phyloP scores from a whole-genome alignment of 2,797 vertebrate species.

The Macropus fuliginosus region DNA sequence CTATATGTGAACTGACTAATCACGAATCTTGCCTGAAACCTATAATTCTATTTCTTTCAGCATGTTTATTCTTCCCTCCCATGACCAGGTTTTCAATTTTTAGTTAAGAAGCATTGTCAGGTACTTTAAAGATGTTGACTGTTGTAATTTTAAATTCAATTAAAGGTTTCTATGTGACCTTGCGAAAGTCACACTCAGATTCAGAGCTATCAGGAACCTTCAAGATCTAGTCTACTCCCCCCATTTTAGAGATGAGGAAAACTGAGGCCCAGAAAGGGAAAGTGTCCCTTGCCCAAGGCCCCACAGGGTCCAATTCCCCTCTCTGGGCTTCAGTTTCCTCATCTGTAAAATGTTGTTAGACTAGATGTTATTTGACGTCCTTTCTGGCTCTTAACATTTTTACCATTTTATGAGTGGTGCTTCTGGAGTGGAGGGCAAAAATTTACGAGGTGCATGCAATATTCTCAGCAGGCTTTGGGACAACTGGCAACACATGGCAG shows the following conservation, averaged over 20 bases:
- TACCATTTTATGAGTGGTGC: constrained; percentile 4
- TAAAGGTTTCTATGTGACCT: background rate
- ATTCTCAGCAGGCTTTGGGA: constrained; percentile 6
- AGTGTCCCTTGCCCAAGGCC: background rate
- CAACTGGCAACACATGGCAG: background rate
- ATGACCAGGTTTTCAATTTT: background rate
- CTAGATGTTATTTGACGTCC: background rate
- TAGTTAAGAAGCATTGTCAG: background rate
- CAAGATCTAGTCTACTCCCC: background rate
- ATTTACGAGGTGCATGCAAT: constrained; percentile 4
- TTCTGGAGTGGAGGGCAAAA: constrained; percentile 9
- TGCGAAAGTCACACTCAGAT: background rate
- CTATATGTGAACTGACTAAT: background rate
- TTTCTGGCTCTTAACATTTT: constrained; percentile 4
- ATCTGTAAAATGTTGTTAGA: background rate
- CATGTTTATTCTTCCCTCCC: background rate
- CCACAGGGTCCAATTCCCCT: background rate
- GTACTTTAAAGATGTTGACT: background rate
- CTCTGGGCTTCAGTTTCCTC: background rate
- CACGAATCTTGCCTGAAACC: background rate
- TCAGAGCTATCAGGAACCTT: background rate
- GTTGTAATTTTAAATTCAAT: background rate
- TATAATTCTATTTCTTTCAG: background rate
- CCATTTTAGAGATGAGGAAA: background rate
- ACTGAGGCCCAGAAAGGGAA: background rate